Percentiles rank a stretch among this genome's conserved stretches.
Evolutionary conservation across 2,797 vertebrate genomes (phyloP).

Genomic region (Petrocephalus schoutedeni): DNA sequence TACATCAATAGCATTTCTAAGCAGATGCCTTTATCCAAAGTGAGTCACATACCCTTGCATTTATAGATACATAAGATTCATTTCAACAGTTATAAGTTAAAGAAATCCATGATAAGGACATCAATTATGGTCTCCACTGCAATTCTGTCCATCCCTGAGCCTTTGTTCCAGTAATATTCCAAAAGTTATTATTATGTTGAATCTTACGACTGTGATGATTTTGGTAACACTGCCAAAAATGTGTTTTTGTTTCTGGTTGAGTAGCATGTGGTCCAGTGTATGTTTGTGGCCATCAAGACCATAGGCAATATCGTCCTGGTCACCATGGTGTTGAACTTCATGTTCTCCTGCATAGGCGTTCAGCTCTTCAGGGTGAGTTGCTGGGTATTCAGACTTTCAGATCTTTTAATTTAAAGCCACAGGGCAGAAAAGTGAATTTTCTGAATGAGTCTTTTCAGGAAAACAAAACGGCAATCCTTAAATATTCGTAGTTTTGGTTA

Average conservation of each 20-base stretch:
- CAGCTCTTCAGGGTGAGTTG: conserved; percentile 89
- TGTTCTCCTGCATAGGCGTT: conserved; percentile 94
- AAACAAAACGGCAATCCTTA: neutral
- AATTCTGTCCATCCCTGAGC: neutral
- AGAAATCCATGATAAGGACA: neutral
- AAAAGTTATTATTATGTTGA: neutral
- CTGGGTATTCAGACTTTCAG: neutral
- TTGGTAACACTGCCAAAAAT: neutral
- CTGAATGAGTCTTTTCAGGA: neutral
- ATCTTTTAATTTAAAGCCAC: neutral
- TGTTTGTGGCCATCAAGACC: conserved; percentile 97
- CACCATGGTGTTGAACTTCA: conserved; percentile 88
- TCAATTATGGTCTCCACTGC: neutral
- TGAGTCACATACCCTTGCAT: neutral
- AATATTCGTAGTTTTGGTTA: neutral
- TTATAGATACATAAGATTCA: neutral
- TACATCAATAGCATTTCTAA: neutral
- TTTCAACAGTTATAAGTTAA: neutral
- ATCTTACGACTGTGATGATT: neutral
- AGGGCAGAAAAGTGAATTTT: neutral
- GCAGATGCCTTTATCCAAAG: neutral
- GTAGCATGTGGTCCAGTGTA: conserved; percentile 94
- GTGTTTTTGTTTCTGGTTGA: conserved; percentile 13
- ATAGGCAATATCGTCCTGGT: conserved; percentile 97
- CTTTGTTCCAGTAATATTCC: neutral